Evolutionary conservation across 2,113 vertebrate species (phyloP).

Genomic region (Leptobrachium leishanense): DNA sequence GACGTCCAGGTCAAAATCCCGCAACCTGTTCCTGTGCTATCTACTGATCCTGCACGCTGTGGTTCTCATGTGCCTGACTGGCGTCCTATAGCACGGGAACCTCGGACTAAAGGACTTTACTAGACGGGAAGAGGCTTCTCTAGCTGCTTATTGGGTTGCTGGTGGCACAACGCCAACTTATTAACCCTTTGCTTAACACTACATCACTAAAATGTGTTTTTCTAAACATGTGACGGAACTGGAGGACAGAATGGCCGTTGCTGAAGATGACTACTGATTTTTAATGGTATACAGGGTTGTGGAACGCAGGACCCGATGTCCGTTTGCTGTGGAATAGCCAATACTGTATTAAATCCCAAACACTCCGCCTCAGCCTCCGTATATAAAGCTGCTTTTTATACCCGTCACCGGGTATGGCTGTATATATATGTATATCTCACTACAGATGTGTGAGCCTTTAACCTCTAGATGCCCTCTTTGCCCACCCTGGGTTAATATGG

Average conservation of each 20-base stretch:
- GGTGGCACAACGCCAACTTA: background rate
- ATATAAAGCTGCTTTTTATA: slow-evolving; percentile 57
- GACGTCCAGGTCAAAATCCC: slow-evolving; percentile 76
- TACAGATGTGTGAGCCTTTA: slow-evolving; percentile 12
- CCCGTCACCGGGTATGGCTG: slow-evolving; percentile 62
- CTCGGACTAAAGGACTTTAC: background rate
- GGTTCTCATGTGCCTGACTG: slow-evolving; percentile 77
- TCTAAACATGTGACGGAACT: background rate
- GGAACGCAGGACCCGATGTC: background rate
- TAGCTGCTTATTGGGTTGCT: background rate
- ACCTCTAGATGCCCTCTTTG: background rate
- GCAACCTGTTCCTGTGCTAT: slow-evolving; percentile 81
- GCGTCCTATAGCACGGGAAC: slow-evolving; percentile 67
- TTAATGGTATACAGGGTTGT: slow-evolving; percentile 10
- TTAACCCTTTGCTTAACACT: background rate
- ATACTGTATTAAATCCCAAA: background rate
- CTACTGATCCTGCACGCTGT: slow-evolving; percentile 75
- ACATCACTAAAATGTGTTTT: background rate
- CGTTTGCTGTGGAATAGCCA: too few relatives aligned
- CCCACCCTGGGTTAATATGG: background rate
- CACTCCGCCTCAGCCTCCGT: background rate
- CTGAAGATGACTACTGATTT: slow-evolving; percentile 1
- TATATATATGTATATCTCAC: slow-evolving; percentile 41
- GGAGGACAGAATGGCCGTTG: background rate
- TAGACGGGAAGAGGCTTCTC: background rate